Evolutionary conservation across 2,888 invertebrate genomes (phyloP).

Genomic region (Drosophila hamatofila): DNA sequence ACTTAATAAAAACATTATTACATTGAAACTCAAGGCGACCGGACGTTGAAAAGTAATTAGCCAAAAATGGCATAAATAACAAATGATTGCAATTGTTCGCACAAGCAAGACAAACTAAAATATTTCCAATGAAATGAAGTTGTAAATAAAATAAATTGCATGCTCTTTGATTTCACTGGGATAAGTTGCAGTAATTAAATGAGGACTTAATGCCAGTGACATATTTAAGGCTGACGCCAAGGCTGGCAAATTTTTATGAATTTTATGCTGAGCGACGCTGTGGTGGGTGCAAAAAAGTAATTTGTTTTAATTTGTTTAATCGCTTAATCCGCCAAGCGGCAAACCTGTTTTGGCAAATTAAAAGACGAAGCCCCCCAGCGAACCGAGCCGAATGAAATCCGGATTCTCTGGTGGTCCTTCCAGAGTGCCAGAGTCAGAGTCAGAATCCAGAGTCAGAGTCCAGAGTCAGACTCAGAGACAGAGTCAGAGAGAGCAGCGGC

Average conservation of each 20-base stretch:
- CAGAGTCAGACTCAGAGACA: background rate
- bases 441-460: background rate
- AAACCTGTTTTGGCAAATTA: slow-evolving; percentile 66
- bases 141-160: slow-evolving; percentile 4
- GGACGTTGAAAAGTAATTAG: too few relatives aligned
- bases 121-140: background rate
- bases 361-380: slow-evolving; percentile 44
- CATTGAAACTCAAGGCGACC: too few relatives aligned
- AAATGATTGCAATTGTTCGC: background rate
- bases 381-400: slow-evolving; percentile 29
- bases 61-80: background rate
- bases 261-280: slow-evolving; percentile 67
- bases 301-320: slow-evolving; percentile 83
- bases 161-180: background rate
- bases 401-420: slow-evolving; percentile 74
- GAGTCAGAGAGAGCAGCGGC: slow-evolving; percentile 52
- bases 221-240: slow-evolving; percentile 62
- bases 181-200: slow-evolving; percentile 27
- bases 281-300: slow-evolving; percentile 82
- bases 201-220: slow-evolving; percentile 45
- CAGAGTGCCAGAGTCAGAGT: background rate
- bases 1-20: too few relatives aligned
- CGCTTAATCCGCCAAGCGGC: slow-evolving; percentile 75
- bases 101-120: background rate
- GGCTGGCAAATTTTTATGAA: slow-evolving; percentile 75